Evolutionary conservation across 2,113 vertebrate genomes (phyloP).

Genomic region (Oncorhynchus kisutch): DNA sequence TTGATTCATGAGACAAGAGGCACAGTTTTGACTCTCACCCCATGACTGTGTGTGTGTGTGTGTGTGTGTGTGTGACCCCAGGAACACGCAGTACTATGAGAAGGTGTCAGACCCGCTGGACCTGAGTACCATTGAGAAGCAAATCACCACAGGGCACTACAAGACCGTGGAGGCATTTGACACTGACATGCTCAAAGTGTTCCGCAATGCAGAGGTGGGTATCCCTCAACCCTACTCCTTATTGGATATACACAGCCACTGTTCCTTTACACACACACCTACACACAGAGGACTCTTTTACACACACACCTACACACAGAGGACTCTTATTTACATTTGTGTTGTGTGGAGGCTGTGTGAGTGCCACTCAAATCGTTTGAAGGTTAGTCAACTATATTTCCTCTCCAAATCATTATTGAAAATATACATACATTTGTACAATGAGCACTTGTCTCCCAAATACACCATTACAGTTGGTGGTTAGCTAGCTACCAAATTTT

Average conservation of each 20-base stretch:
- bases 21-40: neutral
- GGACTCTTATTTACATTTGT: conserved; percentile 48
- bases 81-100: conserved; percentile 96
- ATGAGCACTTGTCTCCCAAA: no score
- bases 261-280: no score
- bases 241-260: neutral
- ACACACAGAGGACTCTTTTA: conserved; percentile 24
- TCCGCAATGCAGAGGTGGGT: conserved; percentile 95
- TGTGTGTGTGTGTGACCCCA: conserved; percentile 40
- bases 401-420: no score
- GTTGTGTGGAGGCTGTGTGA: conserved; percentile 48
- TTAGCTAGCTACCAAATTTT: no score
- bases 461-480: no score
- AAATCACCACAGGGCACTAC: conserved; percentile 94
- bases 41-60: neutral
- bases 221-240: neutral
- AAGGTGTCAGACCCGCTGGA: conserved; percentile 96
- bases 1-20: no score
- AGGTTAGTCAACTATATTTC: conserved; percentile 23
- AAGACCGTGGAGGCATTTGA: conserved; percentile 97
- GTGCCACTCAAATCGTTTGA: conserved; percentile 59
- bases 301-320: neutral
- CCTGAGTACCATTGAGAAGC: conserved; percentile 93
- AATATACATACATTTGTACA: no score
- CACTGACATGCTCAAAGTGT: conserved; percentile 97